Evolutionary conservation across 2,797 vertebrate genomes (phyloP).

Genomic region (Acropternis orthonyx): DNA sequence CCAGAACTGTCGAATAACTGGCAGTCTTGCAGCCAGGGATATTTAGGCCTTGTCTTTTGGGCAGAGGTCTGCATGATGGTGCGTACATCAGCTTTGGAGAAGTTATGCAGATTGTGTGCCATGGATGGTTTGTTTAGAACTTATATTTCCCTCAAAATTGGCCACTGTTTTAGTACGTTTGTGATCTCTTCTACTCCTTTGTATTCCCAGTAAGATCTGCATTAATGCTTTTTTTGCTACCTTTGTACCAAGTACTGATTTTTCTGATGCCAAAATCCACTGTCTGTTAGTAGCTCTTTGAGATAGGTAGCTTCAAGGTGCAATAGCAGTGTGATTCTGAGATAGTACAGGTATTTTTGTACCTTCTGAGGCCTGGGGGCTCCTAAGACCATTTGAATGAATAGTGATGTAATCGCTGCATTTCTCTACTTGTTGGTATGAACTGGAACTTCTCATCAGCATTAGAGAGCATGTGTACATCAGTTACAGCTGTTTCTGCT

Average conservation of each 20-base stretch:
- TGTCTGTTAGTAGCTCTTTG: not conserved
- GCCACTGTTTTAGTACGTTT: not conserved
- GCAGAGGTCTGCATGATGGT: not conserved
- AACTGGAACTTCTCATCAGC: not conserved
- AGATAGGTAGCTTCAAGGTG: not conserved
- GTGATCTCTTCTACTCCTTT: not conserved
- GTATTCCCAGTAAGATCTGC: not conserved
- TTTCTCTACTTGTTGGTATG: not conserved
- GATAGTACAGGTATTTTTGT: not conserved
- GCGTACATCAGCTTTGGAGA: not conserved
- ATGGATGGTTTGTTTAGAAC: not conserved
- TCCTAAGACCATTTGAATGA: not conserved
- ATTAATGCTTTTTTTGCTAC: not conserved
- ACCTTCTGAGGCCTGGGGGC: not conserved
- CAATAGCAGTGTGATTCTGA: not conserved
- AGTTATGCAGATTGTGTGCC: not conserved
- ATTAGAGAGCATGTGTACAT: not conserved
- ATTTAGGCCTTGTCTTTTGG: not conserved
- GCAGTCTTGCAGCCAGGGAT: accelerated
- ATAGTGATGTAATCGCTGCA: not conserved
- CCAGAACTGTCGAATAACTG: not conserved
- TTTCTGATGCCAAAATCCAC: not conserved
- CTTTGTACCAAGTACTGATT: not conserved
- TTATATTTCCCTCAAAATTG: not conserved
- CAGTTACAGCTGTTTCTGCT: not conserved